phyloP scores from a whole-genome alignment of 2,113 vertebrate genomes.

The Anolis carolinensis region DNA sequence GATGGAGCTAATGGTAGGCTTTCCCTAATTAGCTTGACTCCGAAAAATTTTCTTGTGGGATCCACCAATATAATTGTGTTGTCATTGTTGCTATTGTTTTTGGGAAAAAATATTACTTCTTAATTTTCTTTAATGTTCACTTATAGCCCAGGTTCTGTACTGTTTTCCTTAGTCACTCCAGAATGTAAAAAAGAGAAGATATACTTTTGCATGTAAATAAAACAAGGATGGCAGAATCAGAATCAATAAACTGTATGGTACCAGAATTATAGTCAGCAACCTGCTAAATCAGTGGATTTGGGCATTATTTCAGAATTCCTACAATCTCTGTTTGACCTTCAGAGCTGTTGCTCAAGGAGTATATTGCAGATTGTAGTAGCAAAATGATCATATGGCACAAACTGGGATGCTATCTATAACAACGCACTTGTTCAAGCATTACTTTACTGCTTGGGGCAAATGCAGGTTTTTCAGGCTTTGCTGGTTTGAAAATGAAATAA shows the following conservation, averaged over 20 bases:
- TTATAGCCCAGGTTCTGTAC: too few species aligned
- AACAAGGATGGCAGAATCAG: neutral
- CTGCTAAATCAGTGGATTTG: neutral
- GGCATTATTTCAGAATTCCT: neutral
- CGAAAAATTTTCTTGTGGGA: neutral
- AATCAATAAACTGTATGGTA: neutral
- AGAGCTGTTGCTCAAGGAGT: neutral
- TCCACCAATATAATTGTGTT: constrained; percentile 5
- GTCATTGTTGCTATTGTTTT: constrained; percentile 4
- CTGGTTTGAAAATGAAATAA: constrained; percentile 59
- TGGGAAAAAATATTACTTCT: neutral
- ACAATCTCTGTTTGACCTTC: neutral
- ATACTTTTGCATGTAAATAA: neutral
- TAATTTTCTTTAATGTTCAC: neutral
- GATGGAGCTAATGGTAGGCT: constrained; percentile 18
- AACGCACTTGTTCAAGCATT: constrained; percentile 53
- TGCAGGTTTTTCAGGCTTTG: constrained; percentile 62
- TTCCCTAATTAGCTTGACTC: constrained; percentile 3
- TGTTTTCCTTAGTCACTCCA: neutral
- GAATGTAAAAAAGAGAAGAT: neutral
- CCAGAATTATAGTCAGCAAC: neutral
- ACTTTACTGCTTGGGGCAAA: constrained; percentile 41
- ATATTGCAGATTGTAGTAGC: constrained; percentile 14
- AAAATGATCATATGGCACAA: constrained; percentile 31
- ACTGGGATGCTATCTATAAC: constrained; percentile 35